These are phyloP conservation scores for Enteromius fasciolatus DNA, from an alignment of 2,797 vertebrate genomes.

Conservation along the genomic window DNA sequence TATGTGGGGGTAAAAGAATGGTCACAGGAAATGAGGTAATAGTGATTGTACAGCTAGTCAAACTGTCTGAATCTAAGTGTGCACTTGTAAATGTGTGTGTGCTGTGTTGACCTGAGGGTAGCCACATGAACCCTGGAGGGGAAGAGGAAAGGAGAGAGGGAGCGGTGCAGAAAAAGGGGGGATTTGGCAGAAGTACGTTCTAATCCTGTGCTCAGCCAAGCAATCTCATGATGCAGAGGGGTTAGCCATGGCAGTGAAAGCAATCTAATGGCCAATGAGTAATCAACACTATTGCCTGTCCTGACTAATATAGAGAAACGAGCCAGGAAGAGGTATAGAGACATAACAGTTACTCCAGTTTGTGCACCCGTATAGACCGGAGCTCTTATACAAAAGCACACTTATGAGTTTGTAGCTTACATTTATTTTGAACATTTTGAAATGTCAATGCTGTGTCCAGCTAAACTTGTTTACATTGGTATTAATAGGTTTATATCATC, in stretches of 20 bases:
- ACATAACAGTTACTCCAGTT: conserved; percentile 42
- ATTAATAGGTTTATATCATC: background rate
- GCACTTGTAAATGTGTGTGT: conserved; percentile 52
- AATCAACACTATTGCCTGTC: conserved; percentile 87
- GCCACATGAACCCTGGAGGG: conserved; percentile 49
- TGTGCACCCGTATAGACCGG: background rate
- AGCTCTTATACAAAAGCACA: conserved; percentile 5
- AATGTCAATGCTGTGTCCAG: background rate
- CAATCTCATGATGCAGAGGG: conserved; percentile 83
- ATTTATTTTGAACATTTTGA: background rate
- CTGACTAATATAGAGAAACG: conserved; percentile 73
- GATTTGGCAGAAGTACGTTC: conserved; percentile 78
- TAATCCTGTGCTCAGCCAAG: conserved; percentile 83
- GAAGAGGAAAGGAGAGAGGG: conserved; percentile 59
- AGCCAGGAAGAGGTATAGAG: conserved; percentile 13
- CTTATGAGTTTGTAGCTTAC: background rate
- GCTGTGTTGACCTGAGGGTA: conserved; percentile 51
- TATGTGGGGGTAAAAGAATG: conserved; percentile 74
- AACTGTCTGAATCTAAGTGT: conserved; percentile 75
- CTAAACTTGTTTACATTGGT: background rate
- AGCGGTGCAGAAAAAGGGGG: conserved; percentile 62
- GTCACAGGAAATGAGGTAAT: conserved; percentile 84
- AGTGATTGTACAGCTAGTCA: conserved; percentile 77
- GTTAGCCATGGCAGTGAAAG: conserved; percentile 82
- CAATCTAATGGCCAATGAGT: conserved; percentile 86